Conservation (phyloP, 2,888 invertebrate species). For the Apamea sordens region DNA sequence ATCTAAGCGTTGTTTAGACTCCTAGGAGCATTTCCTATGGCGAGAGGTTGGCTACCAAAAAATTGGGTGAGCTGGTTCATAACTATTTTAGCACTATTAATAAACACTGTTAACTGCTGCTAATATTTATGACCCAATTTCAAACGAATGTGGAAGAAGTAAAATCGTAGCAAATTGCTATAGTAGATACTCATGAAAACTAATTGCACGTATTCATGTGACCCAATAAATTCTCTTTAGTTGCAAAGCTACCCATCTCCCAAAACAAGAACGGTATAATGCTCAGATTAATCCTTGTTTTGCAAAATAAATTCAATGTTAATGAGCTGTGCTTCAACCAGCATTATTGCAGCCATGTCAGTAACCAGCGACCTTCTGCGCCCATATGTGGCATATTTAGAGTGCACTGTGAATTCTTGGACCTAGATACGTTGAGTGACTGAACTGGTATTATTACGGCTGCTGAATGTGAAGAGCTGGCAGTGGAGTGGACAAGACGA, state of each 20-base stretch:
- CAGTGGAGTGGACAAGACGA: not conserved
- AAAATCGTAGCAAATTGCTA: not conserved
- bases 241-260: conserved; percentile 18
- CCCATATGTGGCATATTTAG: conserved; percentile 70
- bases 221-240: not conserved
- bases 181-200: not conserved
- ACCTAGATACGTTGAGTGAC: conserved; percentile 58
- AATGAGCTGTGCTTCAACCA: conserved; percentile 52
- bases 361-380: conserved; percentile 62
- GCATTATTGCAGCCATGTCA: conserved; percentile 52
- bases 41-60: not conserved
- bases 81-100: conserved; percentile 25
- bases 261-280: conserved; percentile 28
- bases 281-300: conserved; percentile 41
- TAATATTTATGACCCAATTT: conserved; percentile 31
- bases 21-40: not conserved
- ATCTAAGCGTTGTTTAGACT: not conserved
- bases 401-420: conserved; percentile 64
- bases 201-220: not conserved
- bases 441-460: conserved; percentile 36
- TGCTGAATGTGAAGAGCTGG: not conserved
- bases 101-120: conserved; percentile 21
- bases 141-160: not conserved
- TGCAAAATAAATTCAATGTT: conserved; percentile 61
- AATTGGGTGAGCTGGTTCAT: not conserved